Base-by-base conservation (phyloP, 2,113 vertebrate species). In the Nothoprocta perdicaria region DNA sequence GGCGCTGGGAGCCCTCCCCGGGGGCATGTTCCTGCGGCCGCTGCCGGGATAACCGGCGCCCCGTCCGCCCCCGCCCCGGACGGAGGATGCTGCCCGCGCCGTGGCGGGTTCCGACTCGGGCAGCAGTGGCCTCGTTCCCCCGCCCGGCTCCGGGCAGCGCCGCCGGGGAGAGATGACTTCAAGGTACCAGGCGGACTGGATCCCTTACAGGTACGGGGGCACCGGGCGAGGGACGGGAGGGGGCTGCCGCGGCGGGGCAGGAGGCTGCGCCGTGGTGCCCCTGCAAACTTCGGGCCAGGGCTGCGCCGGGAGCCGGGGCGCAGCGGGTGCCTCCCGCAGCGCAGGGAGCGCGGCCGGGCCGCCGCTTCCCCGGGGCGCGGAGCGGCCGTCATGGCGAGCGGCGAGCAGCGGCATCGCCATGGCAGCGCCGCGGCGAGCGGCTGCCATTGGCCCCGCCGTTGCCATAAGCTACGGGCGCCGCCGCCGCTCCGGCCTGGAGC, bases 171-270 rank as follows among this genome's bases (percentile, higher is more conserved):
- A 97, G 92, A 99, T 99, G 99, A 99, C 98, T 98, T 99, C 99
- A 96, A 99, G 98, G 97, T 98, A 98, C 96, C 98, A 98, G 95
- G 98, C 98, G 95, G 98, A 99, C 98, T 99, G 99, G 99, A 99
- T 99, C 95, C 99, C 98, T 83, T 99, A 99, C 99, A 99, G 99
- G 99, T 99, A 98, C 79, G 78, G 92, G 81, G 66, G 21, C 40
- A 11, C 69, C 3, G 15, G 66, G 10, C 18, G 55, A 31, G 27
- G 83, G 26, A 9, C 50, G 46, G 53, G 22, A 31, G 9, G 10
- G 33, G 57, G 58, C 62, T 52, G 27, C 26, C 63, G 12, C 43
- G 43, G 43, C 43, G 43, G 43, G n/a, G n/a, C n/a, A n/a, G n/a
- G n/a, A n/a, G n/a, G n/a, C n/a, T n/a, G n/a, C n/a, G n/a, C n/a